Evolutionary conservation across 2,888 invertebrate species (phyloP).

Genomic region (Encarsia formosa): DNA sequence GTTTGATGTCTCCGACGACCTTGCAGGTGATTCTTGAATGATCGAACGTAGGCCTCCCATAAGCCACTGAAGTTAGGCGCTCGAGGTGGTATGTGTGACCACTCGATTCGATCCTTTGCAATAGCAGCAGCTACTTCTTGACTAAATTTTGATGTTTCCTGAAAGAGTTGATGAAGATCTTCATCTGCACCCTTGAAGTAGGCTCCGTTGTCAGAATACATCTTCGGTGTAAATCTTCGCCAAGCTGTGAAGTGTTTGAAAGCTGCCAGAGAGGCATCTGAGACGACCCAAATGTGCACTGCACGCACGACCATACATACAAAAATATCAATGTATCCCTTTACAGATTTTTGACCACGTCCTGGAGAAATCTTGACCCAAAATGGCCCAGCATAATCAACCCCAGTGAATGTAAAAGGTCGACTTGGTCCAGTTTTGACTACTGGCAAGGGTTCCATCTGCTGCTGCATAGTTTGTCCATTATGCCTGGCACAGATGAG

Average conservation of each 20-base stretch:
- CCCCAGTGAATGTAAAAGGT: not conserved
- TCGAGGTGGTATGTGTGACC: not conserved
- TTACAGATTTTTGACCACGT: no score
- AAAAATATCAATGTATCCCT: no score
- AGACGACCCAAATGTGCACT: not conserved
- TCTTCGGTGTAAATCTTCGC: not conserved
- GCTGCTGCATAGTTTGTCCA: not conserved
- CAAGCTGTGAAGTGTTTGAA: not conserved
- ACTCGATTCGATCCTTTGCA: not conserved
- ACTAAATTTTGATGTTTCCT: no score
- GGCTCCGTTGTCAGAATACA: not conserved
- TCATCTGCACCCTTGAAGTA: no score
- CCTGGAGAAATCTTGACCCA: not conserved
- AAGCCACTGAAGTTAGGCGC: constrained; percentile 34
- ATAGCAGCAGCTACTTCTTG: not conserved
- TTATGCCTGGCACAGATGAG: not conserved
- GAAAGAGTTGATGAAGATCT: no score
- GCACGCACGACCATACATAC: no score
- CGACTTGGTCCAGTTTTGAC: not conserved
- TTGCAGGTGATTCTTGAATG: constrained; percentile 32
- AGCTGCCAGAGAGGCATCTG: constrained; percentile 2
- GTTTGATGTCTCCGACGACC: constrained; percentile 22
- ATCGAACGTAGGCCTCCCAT: constrained; percentile 32
- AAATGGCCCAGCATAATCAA: constrained; percentile 6
- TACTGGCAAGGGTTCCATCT: constrained; percentile 1